Evolutionary conservation across 2,797 vertebrate species (phyloP).

Genomic region (Rhynchotus rufescens): DNA sequence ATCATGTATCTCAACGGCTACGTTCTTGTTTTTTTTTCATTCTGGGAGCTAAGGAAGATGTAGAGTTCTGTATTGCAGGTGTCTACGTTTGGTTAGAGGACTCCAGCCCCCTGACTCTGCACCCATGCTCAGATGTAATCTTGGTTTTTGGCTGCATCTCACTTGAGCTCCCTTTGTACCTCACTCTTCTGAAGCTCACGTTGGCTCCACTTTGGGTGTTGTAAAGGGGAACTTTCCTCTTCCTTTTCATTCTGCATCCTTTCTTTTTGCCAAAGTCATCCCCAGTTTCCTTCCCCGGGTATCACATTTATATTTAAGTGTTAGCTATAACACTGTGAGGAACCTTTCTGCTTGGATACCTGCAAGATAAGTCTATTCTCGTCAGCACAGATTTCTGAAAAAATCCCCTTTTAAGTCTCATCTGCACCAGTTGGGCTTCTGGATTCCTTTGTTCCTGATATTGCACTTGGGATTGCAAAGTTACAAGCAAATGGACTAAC

Average conservation of each 20-base stretch:
- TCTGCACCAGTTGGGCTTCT: constrained; percentile 29
- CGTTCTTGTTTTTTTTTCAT: background rate
- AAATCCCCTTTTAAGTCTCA: constrained; percentile 45
- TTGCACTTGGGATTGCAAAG: constrained; percentile 38
- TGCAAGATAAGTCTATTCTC: background rate
- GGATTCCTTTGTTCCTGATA: constrained; percentile 42
- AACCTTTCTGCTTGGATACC: background rate
- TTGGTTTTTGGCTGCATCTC: background rate
- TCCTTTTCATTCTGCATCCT: background rate
- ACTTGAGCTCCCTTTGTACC: background rate
- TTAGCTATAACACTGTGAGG: background rate
- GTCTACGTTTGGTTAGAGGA: background rate
- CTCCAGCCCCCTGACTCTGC: background rate
- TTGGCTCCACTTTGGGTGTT: background rate
- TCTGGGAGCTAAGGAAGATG: background rate
- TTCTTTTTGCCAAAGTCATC: background rate
- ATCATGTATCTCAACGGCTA: background rate
- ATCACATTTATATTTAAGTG: background rate
- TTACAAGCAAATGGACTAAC: background rate
- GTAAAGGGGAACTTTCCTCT: background rate
- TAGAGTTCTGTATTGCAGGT: rapidly evolving
- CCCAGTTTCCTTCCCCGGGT: background rate
- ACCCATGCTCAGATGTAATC: rapidly evolving
- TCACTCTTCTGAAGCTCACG: background rate
- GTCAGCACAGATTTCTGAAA: background rate